These are phyloP conservation scores for Formica selysi DNA, from an alignment of 1,140 invertebrate species.

Conservation along the genomic window DNA sequence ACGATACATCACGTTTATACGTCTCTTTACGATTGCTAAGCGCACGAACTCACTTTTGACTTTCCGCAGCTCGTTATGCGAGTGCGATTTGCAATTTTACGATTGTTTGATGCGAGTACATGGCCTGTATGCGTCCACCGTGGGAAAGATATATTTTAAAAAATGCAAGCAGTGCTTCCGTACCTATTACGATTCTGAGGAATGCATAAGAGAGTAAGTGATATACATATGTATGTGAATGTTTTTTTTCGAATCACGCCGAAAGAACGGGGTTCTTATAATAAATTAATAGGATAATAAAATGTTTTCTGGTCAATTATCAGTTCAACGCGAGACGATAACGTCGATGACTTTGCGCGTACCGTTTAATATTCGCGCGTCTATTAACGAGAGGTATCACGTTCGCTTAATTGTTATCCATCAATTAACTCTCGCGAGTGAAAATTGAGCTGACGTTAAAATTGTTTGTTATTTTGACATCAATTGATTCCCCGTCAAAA, in stretches of 20 bases:
- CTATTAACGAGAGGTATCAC: not conserved
- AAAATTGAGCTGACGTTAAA: not conserved
- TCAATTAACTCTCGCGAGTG: not conserved
- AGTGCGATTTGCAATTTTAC: slow-evolving; percentile 43
- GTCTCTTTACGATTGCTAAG: not conserved
- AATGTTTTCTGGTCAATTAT: not conserved
- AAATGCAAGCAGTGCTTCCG: slow-evolving; percentile 34
- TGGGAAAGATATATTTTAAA: slow-evolving; percentile 24
- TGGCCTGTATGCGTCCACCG: slow-evolving; percentile 5
- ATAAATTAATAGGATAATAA: not conserved
- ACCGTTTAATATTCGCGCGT: not conserved
- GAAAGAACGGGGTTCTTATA: too few species aligned
- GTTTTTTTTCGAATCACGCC: not conserved
- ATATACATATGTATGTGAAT: not conserved
- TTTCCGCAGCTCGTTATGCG: slow-evolving; percentile 38
- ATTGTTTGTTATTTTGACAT: slow-evolving; percentile 32
- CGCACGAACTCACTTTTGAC: not conserved
- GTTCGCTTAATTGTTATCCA: slow-evolving; percentile 23
- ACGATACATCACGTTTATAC: not conserved
- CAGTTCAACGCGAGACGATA: not conserved
- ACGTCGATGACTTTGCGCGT: not conserved
- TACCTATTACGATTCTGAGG: slow-evolving; percentile 1
- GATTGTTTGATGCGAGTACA: not conserved
- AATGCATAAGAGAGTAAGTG: slow-evolving; percentile 14
- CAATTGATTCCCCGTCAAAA: not conserved